phyloP scores from a whole-genome alignment of 2,888 invertebrate genomes.

The Acleris holmiana region DNA sequence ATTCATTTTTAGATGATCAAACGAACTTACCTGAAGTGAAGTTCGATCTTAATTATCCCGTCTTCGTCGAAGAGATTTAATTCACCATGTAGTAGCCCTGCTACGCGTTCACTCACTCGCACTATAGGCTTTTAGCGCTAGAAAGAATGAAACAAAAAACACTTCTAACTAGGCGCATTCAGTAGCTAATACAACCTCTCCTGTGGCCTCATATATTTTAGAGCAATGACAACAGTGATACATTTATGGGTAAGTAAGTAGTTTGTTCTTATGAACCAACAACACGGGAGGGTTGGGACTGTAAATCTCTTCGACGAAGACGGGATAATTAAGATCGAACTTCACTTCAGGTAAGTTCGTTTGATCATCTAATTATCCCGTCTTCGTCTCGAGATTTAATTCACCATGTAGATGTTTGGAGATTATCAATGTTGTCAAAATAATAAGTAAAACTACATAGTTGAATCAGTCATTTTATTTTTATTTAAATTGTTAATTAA shows the following conservation, averaged over 20 bases:
- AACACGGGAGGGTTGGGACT: conserved; percentile 4
- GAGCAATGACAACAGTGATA: neutral
- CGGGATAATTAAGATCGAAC: conserved; percentile 36
- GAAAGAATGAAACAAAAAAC: conserved; percentile 1
- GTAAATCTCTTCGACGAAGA: conserved; percentile 36
- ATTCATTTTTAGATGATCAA: conserved; percentile 7
- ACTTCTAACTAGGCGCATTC: neutral
- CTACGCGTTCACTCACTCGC: conserved; percentile 2
- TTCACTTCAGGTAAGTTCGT: conserved; percentile 39
- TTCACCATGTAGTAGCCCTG: neutral
- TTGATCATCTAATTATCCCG: conserved; percentile 27
- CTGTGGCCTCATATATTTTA: neutral
- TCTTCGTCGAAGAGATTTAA: no score
- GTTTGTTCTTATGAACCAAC: neutral
- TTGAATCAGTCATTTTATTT: neutral
- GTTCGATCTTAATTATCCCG: no score
- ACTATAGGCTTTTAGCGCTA: neutral
- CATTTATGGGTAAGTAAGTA: no score
- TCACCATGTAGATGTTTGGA: conserved; percentile 28
- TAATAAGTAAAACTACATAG: no score
- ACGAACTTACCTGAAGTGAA: conserved; percentile 8
- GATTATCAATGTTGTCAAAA: conserved; percentile 14
- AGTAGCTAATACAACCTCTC: no score
- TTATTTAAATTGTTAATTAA: no score
- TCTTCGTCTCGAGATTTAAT: conserved; percentile 20